Conservation (phyloP, 1,140 invertebrate genomes). For the Drosophila sechellia region DNA sequence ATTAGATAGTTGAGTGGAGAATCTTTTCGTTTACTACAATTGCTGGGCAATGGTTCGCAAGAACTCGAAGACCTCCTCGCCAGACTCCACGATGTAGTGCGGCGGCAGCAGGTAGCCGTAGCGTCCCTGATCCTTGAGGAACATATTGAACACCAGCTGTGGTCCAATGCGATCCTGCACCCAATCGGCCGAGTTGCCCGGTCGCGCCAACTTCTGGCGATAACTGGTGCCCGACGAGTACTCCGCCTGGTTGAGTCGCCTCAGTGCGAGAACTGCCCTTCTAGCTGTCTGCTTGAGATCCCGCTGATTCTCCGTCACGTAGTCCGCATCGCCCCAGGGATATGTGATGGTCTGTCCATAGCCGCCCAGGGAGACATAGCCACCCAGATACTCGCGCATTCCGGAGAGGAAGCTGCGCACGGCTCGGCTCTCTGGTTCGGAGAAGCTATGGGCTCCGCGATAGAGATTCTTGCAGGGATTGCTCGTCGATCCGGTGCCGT, state of each 20-base stretch:
- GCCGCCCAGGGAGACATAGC: constrained; percentile 91
- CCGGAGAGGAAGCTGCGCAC: constrained; percentile 87
- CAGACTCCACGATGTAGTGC: constrained; percentile 90
- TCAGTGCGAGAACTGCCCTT: constrained; percentile 64
- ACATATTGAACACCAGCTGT: constrained; percentile 91
- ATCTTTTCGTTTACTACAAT: constrained; percentile 45
- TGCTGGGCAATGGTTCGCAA: constrained; percentile 88
- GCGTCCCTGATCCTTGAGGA: constrained; percentile 90
- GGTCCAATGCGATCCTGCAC: constrained; percentile 88
- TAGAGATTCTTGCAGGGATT: constrained; percentile 93
- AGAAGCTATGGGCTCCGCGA: constrained; percentile 91
- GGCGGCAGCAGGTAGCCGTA: constrained; percentile 92
- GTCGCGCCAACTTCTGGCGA: constrained; percentile 67
- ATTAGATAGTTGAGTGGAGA: not conserved
- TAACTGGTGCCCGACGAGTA: constrained; percentile 77
- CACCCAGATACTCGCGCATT: constrained; percentile 66
- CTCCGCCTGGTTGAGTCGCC: constrained; percentile 71
- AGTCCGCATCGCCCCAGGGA: constrained; percentile 81
- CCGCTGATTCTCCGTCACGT: constrained; percentile 65
- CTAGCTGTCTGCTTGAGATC: constrained; percentile 58
- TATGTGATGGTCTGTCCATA: constrained; percentile 89
- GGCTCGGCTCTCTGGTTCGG: constrained; percentile 92
- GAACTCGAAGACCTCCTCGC: constrained; percentile 91
- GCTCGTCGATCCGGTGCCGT: constrained; percentile 89
- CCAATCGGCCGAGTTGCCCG: constrained; percentile 89